These are phyloP conservation scores for Syngnathus typhle DNA, from an alignment of 2,113 vertebrate genomes.

Conservation along the genomic window DNA sequence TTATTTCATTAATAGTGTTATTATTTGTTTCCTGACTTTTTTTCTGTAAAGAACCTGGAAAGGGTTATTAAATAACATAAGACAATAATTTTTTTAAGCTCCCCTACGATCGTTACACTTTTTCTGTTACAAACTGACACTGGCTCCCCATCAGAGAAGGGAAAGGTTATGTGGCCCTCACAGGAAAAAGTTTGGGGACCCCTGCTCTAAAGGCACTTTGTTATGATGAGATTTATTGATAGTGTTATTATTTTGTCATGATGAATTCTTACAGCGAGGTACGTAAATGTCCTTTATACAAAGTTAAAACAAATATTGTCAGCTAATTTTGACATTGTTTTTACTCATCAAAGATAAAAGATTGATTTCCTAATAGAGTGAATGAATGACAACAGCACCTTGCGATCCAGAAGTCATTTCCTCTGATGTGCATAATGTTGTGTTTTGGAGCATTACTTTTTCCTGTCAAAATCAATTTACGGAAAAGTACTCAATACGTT, in stretches of 20 bases:
- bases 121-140: no score
- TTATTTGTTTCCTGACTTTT: no score
- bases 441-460: background rate
- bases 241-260: constrained; percentile 14
- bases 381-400: background rate
- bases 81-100: no score
- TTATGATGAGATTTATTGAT: constrained; percentile 24
- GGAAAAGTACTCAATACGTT: background rate
- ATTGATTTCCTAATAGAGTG: background rate
- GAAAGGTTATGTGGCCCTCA: no score
- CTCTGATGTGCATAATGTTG: background rate
- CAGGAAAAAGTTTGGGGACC: no score
- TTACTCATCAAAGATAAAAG: background rate
- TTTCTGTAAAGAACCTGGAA: no score
- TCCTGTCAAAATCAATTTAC: background rate
- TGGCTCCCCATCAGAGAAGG: no score
- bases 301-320: background rate
- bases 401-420: background rate
- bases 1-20: no score
- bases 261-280: background rate
- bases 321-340: background rate
- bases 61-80: no score
- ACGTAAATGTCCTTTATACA: background rate
- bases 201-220: constrained; percentile 42
- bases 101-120: no score